Evolutionary conservation across 2,888 invertebrate genomes (phyloP).

Genomic region (Orthosia incerta): DNA sequence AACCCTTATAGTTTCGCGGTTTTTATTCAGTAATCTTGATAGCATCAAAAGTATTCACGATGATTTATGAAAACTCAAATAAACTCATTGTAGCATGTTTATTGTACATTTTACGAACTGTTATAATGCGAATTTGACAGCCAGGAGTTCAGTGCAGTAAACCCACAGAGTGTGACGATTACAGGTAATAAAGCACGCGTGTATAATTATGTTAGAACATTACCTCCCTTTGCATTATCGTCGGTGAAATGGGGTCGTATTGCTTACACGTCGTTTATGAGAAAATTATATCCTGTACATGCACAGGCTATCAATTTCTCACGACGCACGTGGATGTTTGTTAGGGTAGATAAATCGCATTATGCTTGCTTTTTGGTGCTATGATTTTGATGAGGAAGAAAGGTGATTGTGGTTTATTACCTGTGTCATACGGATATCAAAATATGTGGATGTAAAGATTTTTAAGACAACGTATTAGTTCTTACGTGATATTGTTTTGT

Average conservation of each 20-base stretch:
- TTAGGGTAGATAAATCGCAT: constrained; percentile 23
- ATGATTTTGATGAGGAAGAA: not conserved
- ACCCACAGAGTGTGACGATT: constrained; percentile 30
- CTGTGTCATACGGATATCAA: not conserved
- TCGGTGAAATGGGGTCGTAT: constrained; percentile 44
- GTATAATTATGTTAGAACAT: constrained; percentile 47
- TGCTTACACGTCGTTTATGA: constrained; percentile 47
- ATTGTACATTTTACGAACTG: constrained; percentile 31
- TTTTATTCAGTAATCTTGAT: not conserved
- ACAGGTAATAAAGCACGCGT: constrained; percentile 52
- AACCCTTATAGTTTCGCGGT: too few relatives aligned
- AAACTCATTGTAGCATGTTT: constrained; percentile 27
- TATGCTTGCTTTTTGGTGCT: constrained; percentile 1
- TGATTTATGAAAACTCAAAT: constrained; percentile 2
- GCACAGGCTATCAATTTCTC: too few relatives aligned
- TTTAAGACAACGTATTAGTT: not conserved
- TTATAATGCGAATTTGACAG: constrained; percentile 38
- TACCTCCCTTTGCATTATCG: constrained; percentile 28
- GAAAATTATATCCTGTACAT: constrained; percentile 29
- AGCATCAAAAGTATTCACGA: not conserved
- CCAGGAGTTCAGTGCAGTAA: constrained; percentile 25
- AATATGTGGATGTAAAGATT: not conserved
- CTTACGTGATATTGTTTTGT: too few relatives aligned
- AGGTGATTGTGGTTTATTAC: not conserved
- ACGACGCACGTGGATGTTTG: constrained; percentile 18